Base-by-base conservation (phyloP, 2,113 vertebrate genomes). In the Pelusios castaneus region DNA sequence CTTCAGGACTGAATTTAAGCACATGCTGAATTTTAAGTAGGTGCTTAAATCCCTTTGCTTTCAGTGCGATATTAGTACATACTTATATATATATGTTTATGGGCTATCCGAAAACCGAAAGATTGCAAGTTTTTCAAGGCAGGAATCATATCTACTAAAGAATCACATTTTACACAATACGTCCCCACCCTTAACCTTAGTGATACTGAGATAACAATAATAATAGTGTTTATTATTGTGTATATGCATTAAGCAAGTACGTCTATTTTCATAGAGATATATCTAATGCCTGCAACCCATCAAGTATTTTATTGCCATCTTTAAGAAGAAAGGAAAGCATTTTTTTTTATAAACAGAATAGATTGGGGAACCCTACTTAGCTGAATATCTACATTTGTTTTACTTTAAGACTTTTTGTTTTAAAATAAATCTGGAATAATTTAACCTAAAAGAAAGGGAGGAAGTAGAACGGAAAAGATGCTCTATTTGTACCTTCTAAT, bases 111-210 rank as follows among this genome's bases (percentile, higher is more conserved):
- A 86, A 82, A 81, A 88, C 47, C 17, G 49, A 78, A 88, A 67
- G 45, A 29, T 80, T 91, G 22, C 82, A 84, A 85, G 52, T 60
- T 76, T 73, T 94, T 90, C 84, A 83, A 80, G 63, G 56, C 49
- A 94, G 56, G 73, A 91, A 84, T 84, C 56, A 90, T 85, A 89
- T 81, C 60, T 75, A n/a, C 51, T 89, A 75, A 90, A 38, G 6
- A 43, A 79, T 52, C 80, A 29, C 41, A 77, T 8, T 81, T 89
- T 85, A 76, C 89, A 85, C 80, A 63, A 49, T 11, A 76, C 49
- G 27, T 70, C 55, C 51, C 67, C 13, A 49, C 31, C 81, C 38
- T n/a, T 85, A 89, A 90, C 80, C 90, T 87, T 73, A 76, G 51
- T 90, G 79, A 17, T 31, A 49, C n/a, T 67, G 60, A 89, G 47